Percentiles rank a stretch among this genome's conserved stretches.
These are phyloP conservation scores for Thecocarcelia acutangulata DNA, from an alignment of 2,888 invertebrate genomes.

Conservation along the genomic window DNA sequence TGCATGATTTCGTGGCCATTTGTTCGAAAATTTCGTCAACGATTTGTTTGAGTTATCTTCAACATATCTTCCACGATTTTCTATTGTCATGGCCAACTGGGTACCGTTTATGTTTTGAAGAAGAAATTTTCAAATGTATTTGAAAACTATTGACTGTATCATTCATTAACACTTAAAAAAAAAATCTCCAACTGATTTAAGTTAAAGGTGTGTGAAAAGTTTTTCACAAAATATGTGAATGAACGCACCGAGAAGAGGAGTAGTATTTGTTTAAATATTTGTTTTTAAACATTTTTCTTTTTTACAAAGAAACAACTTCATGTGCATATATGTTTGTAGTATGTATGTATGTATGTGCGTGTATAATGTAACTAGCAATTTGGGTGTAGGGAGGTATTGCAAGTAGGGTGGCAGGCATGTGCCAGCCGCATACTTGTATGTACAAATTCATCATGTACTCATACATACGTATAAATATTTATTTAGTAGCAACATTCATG, in stretches of 20 bases:
- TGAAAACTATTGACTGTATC: constrained; percentile 31
- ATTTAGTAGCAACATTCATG: constrained; percentile 10
- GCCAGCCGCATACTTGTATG: too few relatives aligned
- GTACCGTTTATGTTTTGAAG: not conserved
- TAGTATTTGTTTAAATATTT: constrained; percentile 17
- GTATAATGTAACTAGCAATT: not conserved
- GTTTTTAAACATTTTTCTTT: not conserved
- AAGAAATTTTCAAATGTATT: constrained; percentile 4
- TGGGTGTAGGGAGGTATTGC: not conserved
- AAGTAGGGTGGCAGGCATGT: constrained; percentile 43
- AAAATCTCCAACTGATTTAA: constrained; percentile 6
- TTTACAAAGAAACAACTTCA: constrained; percentile 15
- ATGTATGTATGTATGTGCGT: not conserved
- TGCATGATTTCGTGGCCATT: too few relatives aligned
- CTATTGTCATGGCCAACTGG: too few relatives aligned
- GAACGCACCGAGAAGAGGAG: constrained; percentile 16
- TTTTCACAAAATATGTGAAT: constrained; percentile 31
- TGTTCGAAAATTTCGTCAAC: too few relatives aligned
- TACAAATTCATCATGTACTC: not conserved
- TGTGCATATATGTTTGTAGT: constrained; percentile 11
- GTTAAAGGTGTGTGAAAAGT: constrained; percentile 30
- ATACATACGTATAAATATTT: not conserved
- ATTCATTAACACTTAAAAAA: constrained; percentile 34
- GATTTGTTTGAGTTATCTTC: too few relatives aligned
- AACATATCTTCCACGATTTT: too few relatives aligned